These are phyloP conservation scores for Melanotaenia trifasciata DNA, from an alignment of 2,797 vertebrate species.

Conservation along the genomic window DNA sequence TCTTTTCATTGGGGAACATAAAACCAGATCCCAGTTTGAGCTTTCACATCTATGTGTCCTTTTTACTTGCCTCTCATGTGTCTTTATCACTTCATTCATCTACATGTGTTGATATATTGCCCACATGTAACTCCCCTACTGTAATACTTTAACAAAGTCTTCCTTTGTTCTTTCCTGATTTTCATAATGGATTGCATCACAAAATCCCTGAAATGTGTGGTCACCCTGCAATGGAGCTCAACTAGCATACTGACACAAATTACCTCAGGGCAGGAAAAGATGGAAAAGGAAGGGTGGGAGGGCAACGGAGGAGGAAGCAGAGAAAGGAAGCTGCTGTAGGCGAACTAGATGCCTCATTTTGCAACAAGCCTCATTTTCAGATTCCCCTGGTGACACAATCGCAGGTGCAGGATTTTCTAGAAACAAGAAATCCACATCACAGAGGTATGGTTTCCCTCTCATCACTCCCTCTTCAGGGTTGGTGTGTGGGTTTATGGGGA, in stretches of 20 bases:
- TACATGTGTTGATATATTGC: conserved; percentile 17
- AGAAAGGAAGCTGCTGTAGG: conserved; percentile 24
- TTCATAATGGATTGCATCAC: conserved; percentile 59
- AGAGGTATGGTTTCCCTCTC: conserved; percentile 41
- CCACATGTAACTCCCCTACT: conserved; percentile 7
- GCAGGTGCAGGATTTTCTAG: conserved; percentile 39
- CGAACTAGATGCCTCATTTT: conserved; percentile 1
- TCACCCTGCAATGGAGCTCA: conserved; percentile 30
- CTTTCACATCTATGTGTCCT: conserved; percentile 35
- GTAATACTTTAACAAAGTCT: conserved; percentile 17
- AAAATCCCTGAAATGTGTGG: conserved; percentile 43
- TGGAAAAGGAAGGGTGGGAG: not conserved
- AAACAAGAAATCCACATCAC: conserved; percentile 49
- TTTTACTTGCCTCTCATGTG: conserved; percentile 26
- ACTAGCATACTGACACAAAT: conserved; percentile 13
- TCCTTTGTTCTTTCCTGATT: conserved; percentile 57
- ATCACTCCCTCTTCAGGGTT: conserved; percentile 11
- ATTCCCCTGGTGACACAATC: conserved; percentile 34
- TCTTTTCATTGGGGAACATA: conserved; percentile 55
- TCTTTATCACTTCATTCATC: conserved; percentile 19
- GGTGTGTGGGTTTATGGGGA: conserved; percentile 31
- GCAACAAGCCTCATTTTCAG: conserved; percentile 12
- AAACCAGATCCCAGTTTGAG: conserved; percentile 20
- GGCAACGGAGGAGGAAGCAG: not conserved
- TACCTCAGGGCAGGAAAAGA: conserved; percentile 28